These are phyloP conservation scores for Chrysolina oricalcia DNA, from an alignment of 2,888 invertebrate species.

Conservation along the genomic window DNA sequence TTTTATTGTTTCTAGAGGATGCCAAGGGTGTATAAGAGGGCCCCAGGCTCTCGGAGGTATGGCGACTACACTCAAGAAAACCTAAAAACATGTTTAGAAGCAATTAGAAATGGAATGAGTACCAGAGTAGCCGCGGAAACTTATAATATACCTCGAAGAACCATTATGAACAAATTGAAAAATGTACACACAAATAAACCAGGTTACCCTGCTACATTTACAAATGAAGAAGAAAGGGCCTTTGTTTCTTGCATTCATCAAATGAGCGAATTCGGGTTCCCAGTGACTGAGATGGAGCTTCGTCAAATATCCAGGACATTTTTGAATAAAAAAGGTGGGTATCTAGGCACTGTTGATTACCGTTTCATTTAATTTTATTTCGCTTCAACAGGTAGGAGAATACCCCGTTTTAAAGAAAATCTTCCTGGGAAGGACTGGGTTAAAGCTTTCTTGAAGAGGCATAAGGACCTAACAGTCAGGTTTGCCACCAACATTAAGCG, in stretches of 20 bases:
- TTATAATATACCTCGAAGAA: slow-evolving; percentile 27
- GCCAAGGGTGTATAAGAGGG: slow-evolving; percentile 29
- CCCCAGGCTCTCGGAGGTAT: slow-evolving; percentile 18
- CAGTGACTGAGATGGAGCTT: slow-evolving; percentile 25
- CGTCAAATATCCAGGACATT: slow-evolving; percentile 19
- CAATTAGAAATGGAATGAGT: slow-evolving; percentile 27
- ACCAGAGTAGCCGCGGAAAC: slow-evolving; percentile 10
- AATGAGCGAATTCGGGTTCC: no score
- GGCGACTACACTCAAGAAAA: slow-evolving; percentile 25
- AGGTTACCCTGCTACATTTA: slow-evolving; percentile 22
- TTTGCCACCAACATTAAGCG: slow-evolving; percentile 23
- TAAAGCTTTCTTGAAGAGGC: slow-evolving; percentile 8
- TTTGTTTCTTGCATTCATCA: slow-evolving; percentile 32
- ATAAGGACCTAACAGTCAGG: slow-evolving; percentile 21
- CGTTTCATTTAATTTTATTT: background rate
- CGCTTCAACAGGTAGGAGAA: slow-evolving; percentile 1
- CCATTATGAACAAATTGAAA: slow-evolving; percentile 23
- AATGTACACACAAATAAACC: slow-evolving; percentile 4
- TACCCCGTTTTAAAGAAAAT: slow-evolving; percentile 26
- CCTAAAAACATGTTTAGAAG: slow-evolving; percentile 19
- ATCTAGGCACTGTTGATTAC: background rate
- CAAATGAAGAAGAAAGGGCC: slow-evolving; percentile 14
- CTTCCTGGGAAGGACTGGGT: slow-evolving; percentile 27
- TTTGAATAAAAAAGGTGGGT: slow-evolving; percentile 12
- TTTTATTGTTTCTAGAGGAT: slow-evolving; percentile 25